Conservation (phyloP, 2,113 vertebrate genomes). For the Microcebus jonahi region DNA sequence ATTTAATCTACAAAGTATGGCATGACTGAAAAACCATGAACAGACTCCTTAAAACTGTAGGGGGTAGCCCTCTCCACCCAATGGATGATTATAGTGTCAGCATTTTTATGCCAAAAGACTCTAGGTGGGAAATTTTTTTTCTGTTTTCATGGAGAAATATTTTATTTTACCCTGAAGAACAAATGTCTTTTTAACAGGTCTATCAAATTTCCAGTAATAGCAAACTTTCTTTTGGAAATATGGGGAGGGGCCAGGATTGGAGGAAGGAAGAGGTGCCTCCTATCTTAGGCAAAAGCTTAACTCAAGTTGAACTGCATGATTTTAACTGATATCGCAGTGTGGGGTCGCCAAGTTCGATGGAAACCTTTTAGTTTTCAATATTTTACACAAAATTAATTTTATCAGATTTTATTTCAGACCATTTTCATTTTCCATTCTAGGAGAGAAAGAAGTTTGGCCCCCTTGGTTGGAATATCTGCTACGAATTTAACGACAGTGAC, state of each 20-base stretch:
- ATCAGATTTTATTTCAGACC: neutral
- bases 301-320: neutral
- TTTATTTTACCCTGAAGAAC: constrained; percentile 39
- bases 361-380: constrained; percentile 11
- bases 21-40: neutral
- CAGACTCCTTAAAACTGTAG: neutral
- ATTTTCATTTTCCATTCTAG: constrained; percentile 67
- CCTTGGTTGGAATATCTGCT: constrained; percentile 91
- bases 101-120: constrained; percentile 41
- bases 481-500: constrained; percentile 90
- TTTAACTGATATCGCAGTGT: neutral
- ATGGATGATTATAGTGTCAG: neutral
- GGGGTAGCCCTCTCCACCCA: neutral
- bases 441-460: constrained; percentile 91
- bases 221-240: neutral
- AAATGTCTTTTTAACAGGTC: neutral
- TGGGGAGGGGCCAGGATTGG: neutral
- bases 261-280: neutral
- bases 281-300: neutral
- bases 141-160: neutral
- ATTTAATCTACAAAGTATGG: neutral
- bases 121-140: neutral
- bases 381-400: neutral
- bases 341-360: neutral
- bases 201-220: neutral